Conservation (phyloP, 2,888 invertebrate genomes). For the Sarcophaga carnaria region DNA sequence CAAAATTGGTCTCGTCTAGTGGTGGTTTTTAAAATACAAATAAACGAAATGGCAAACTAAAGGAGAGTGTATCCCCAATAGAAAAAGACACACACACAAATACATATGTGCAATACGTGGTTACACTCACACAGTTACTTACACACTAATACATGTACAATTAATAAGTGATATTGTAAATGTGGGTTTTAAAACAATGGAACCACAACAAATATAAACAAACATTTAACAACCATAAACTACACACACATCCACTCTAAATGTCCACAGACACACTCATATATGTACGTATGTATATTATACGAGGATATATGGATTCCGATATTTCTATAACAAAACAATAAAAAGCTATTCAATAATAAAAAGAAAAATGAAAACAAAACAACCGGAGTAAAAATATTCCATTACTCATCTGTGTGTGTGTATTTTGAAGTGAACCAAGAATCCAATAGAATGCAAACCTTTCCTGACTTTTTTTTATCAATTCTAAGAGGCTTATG, state of each 20-base stretch:
- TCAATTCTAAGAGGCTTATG: too few relatives aligned
- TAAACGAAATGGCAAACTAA: not conserved
- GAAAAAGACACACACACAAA: not conserved
- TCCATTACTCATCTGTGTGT: too few relatives aligned
- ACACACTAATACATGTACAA: not conserved
- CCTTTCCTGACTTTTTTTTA: too few relatives aligned
- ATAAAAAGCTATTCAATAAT: too few relatives aligned
- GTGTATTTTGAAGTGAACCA: too few relatives aligned
- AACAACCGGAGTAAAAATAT: too few relatives aligned
- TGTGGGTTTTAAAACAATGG: conserved; percentile 45
- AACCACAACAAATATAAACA: conserved; percentile 56
- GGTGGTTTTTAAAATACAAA: not conserved
- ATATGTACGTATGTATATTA: not conserved
- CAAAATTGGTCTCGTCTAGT: conserved; percentile 42
- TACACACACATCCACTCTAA: not conserved
- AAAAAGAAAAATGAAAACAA: too few relatives aligned
- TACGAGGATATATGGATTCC: too few relatives aligned
- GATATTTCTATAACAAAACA: too few relatives aligned
- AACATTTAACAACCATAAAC: conserved; percentile 43
- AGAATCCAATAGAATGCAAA: too few relatives aligned
- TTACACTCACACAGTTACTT: not conserved
- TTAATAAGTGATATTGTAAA: not conserved
- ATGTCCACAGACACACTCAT: not conserved
- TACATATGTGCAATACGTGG: not conserved
- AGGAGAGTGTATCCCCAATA: conserved; percentile 20